These are phyloP conservation scores for Dasyurus viverrinus DNA, from an alignment of 2,113 vertebrate genomes.

Conservation along the genomic window DNA sequence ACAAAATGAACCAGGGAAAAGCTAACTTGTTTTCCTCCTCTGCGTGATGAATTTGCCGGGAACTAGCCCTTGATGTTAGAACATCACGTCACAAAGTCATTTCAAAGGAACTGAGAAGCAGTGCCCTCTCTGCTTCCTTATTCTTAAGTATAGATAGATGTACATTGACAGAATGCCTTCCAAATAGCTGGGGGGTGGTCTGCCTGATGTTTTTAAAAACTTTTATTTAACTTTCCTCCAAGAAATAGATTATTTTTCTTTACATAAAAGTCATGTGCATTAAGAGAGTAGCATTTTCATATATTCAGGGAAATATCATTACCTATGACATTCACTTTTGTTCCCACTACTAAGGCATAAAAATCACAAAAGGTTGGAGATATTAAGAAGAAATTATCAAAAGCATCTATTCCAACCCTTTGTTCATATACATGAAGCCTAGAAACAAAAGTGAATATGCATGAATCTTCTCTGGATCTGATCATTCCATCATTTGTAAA, in stretches of 20 bases:
- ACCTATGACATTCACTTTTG: background rate
- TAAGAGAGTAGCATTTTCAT: background rate
- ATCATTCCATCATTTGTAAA: background rate
- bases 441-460: background rate
- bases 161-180: slow-evolving; percentile 73
- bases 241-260: background rate
- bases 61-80: slow-evolving; percentile 33
- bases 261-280: background rate
- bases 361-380: background rate
- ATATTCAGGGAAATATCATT: background rate
- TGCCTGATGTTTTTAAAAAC: background rate
- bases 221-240: background rate
- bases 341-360: background rate
- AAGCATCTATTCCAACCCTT: background rate
- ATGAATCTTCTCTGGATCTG: background rate
- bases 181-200: slow-evolving; percentile 62
- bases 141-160: slow-evolving; percentile 23
- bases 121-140: slow-evolving; percentile 70
- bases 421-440: background rate
- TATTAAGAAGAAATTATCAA: background rate
- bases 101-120: slow-evolving; percentile 74
- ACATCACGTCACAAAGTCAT: slow-evolving; percentile 63
- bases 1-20: slow-evolving; percentile 70
- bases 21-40: slow-evolving; percentile 58
- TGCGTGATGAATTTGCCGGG: slow-evolving; percentile 55